Conservation (phyloP, 2,888 invertebrate genomes). For the Erynnis tages region DNA sequence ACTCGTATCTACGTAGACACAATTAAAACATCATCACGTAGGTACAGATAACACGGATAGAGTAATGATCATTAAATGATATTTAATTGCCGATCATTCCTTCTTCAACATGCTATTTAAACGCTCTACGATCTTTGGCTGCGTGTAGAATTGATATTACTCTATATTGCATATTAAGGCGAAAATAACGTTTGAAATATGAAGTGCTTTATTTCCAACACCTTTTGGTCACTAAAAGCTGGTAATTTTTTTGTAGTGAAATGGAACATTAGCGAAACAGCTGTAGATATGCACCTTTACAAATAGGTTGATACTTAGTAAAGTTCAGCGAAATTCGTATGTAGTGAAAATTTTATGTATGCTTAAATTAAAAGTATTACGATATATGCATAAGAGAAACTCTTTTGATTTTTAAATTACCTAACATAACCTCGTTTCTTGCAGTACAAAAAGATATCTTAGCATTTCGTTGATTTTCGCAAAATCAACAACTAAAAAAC, state of each 20-base stretch:
- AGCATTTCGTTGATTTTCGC: no score
- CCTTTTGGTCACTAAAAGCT: background rate
- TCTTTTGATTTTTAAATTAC: no score
- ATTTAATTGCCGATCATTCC: conserved; percentile 35
- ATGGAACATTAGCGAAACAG: background rate
- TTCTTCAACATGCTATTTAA: conserved; percentile 8
- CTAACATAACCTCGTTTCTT: no score
- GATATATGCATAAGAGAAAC: no score
- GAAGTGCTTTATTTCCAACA: background rate
- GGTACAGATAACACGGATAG: conserved; percentile 39
- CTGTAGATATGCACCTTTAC: background rate
- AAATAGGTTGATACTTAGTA: no score
- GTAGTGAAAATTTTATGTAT: no score
- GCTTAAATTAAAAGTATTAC: no score
- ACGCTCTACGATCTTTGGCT: conserved; percentile 4
- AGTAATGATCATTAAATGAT: conserved; percentile 42
- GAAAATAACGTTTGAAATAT: background rate
- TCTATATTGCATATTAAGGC: conserved; percentile 2
- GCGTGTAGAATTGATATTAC: background rate
- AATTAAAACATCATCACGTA: conserved; percentile 51
- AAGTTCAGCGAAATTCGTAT: no score
- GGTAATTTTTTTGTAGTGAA: background rate
- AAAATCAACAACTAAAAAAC: no score
- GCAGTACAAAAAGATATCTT: no score
- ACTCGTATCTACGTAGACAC: conserved; percentile 23